phyloP scores from a whole-genome alignment of 1,140 invertebrate genomes.

The Cryptotermes secundus region DNA sequence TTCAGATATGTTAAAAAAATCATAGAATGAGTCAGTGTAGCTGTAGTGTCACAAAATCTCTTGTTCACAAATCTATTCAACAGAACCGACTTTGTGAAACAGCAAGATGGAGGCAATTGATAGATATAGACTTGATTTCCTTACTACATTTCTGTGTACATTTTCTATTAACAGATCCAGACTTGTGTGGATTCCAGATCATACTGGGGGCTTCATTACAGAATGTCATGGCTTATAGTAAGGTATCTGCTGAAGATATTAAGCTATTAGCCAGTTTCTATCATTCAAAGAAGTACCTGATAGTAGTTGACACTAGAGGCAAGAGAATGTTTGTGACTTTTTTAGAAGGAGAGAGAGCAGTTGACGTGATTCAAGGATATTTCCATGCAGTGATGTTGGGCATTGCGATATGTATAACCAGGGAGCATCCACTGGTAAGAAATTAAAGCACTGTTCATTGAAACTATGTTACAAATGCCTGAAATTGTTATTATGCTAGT shows the following conservation, averaged over 20 bases:
- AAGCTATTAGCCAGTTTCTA: conserved; percentile 46
- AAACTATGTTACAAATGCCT: background rate
- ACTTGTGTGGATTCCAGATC: conserved; percentile 55
- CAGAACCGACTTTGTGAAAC: too few relatives aligned
- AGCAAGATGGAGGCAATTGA: too few relatives aligned
- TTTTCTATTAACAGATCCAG: conserved; percentile 46
- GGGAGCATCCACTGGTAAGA: conserved; percentile 33
- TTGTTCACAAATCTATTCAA: too few relatives aligned
- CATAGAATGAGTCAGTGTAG: too few relatives aligned
- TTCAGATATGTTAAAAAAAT: too few relatives aligned
- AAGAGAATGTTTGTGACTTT: conserved; percentile 52
- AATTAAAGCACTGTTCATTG: too few relatives aligned
- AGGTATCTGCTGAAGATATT: conserved; percentile 44
- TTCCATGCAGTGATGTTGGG: conserved; percentile 54
- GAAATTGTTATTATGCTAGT: background rate
- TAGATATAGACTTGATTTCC: too few relatives aligned
- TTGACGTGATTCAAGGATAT: conserved; percentile 54
- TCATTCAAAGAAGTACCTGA: conserved; percentile 50
- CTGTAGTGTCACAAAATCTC: too few relatives aligned
- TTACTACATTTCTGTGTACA: conserved; percentile 37
- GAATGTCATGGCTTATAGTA: conserved; percentile 45
- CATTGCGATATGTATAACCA: conserved; percentile 40
- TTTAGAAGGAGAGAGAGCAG: conserved; percentile 45
- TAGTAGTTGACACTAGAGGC: conserved; percentile 48
- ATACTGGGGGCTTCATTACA: conserved; percentile 55